Evolutionary conservation across 2,113 vertebrate genomes (phyloP).

Genomic region (Chaetodon trifascialis): DNA sequence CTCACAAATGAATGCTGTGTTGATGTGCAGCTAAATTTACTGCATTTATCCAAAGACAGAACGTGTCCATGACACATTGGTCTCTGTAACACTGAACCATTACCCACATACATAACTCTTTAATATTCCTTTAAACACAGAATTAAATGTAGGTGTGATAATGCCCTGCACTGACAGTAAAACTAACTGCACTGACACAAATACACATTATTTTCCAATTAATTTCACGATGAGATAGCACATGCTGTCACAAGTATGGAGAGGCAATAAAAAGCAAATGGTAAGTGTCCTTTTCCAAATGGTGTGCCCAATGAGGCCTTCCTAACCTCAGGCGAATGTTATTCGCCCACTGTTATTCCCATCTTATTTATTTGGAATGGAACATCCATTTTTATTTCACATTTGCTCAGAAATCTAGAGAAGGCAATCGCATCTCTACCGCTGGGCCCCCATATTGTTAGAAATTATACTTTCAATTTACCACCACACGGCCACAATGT

Average conservation of each 20-base stretch:
- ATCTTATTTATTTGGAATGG: conserved; percentile 80
- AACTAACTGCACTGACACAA: conserved; percentile 36
- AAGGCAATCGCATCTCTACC: conserved; percentile 77
- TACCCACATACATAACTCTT: neutral
- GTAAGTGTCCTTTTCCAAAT: conserved; percentile 73
- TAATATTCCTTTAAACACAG: neutral
- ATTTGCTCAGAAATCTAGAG: conserved; percentile 78
- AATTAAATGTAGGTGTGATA: conserved; percentile 5
- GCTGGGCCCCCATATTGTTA: conserved; percentile 80
- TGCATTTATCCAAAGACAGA: conserved; percentile 17
- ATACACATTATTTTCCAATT: conserved; percentile 71
- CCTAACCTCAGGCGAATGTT: conserved; percentile 77
- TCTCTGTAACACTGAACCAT: neutral
- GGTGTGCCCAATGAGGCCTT: conserved; percentile 77
- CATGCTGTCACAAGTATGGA: conserved; percentile 46
- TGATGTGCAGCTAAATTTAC: conserved; percentile 18
- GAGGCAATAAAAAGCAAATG: conserved; percentile 65
- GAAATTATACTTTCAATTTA: conserved; percentile 86
- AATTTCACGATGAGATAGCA: conserved; percentile 67
- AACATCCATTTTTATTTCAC: conserved; percentile 82
- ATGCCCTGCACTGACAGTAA: conserved; percentile 22
- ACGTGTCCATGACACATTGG: neutral
- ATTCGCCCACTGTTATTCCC: conserved; percentile 76
- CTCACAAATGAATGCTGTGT: conserved; percentile 17
- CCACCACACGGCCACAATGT: conserved; percentile 51